Evolutionary conservation across 2,797 vertebrate species (phyloP), one percentile per base, ranked within the genome.

Genomic region (Rhinatrema bivittatum): DNA sequence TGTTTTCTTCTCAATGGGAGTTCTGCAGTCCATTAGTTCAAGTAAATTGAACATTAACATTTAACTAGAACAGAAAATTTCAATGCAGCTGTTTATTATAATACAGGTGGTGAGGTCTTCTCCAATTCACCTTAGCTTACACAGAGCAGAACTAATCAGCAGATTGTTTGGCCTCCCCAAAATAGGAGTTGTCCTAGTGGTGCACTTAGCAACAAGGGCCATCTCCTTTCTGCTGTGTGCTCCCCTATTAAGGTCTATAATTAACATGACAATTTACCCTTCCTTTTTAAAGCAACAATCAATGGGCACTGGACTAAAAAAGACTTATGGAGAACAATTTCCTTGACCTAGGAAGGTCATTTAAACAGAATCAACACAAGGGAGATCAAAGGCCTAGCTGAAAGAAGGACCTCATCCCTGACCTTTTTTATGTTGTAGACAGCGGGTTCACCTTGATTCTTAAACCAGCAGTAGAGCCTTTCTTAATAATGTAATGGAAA

Each of bases 21-120:
- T 52, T 66, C 29, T 34, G 52, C 34, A 62, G 55, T 24, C 11
- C 56, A 30, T 70, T 66, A 65, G 57, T 61, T 65, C 67, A 25
- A 63, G 54, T 36, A 59, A 58, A 74, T 71, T 46, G 69, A 61
- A 43, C 56, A 53, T 59, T 51, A 44, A 50, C 39, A 60, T 46
- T 49, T 50, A 39, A 40, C 36, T 49, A 46, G 51, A 47, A 55
- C 65, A 62, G 52, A 39, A 40, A 42, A 70, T 85, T 74, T 79
- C 60, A 82, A 74, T 78, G 72, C 76, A 83, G 78, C 79, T 77
- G 76, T 57, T 49, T 57, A 70, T 82, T 78, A 72, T 59, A 73
- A 79, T 78, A 69, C 78, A 86, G 78, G 79, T 81, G 66, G 62
- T 0, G 38, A 40, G 51, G 38, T 11, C 4, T 16, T 65, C 68